Conservation (phyloP, 2,888 invertebrate species). For the Mechanitis messenoides region DNA sequence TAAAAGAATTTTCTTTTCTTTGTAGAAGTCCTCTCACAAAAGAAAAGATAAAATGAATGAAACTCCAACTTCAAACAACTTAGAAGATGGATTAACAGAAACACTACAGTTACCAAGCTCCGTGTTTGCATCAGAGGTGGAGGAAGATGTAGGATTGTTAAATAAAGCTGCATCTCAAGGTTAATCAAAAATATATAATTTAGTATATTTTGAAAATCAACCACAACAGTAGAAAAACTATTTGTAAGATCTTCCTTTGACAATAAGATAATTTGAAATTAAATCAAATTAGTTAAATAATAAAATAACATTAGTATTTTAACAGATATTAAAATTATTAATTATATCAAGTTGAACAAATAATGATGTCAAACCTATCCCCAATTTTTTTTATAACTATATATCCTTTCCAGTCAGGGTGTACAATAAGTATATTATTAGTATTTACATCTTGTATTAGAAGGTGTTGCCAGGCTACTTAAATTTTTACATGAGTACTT, state of each 20-base stretch:
- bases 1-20: slow-evolving; percentile 2
- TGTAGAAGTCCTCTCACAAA: slow-evolving; percentile 61
- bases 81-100: slow-evolving; percentile 49
- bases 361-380: too few species aligned
- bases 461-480: too few species aligned
- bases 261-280: neutral
- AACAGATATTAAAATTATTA: too few species aligned
- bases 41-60: slow-evolving; percentile 41
- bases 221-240: neutral
- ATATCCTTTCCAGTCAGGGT: too few species aligned
- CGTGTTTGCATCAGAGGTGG: slow-evolving; percentile 90
- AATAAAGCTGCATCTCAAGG: slow-evolving; percentile 88
- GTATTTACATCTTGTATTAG: too few species aligned
- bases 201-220: neutral
- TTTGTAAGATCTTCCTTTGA: neutral
- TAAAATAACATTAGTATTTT: too few species aligned
- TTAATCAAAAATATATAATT: slow-evolving; percentile 34
- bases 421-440: too few species aligned
- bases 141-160: slow-evolving; percentile 89
- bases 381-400: too few species aligned
- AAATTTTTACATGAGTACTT: too few species aligned
- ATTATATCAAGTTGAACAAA: too few species aligned
- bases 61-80: slow-evolving; percentile 30
- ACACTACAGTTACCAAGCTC: slow-evolving; percentile 84
- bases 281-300: too few species aligned